phyloP scores from a whole-genome alignment of 2,888 invertebrate genomes.

The Trisateles emortualis region DNA sequence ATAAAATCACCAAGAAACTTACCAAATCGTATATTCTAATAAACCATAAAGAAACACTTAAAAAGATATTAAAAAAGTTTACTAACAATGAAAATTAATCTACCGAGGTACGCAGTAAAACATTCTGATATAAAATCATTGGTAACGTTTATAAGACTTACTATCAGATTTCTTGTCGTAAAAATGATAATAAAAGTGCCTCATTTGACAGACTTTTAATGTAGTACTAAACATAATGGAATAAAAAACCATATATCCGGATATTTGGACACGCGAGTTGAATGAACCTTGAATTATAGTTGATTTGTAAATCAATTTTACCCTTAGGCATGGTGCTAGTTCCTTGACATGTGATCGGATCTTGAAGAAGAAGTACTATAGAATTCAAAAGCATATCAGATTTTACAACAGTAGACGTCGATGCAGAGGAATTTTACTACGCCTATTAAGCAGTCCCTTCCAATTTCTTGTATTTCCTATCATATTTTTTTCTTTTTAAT shows the following conservation, averaged over 20 bases:
- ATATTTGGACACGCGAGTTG: constrained; percentile 48
- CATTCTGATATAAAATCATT: constrained; percentile 62
- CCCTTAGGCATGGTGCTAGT: background rate
- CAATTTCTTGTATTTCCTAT: no score
- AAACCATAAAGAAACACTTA: constrained; percentile 40
- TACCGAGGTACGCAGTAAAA: constrained; percentile 57
- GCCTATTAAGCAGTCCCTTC: no score
- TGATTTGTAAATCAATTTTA: background rate
- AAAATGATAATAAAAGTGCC: constrained; percentile 58
- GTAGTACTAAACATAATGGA: constrained; percentile 64
- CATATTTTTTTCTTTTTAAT: no score
- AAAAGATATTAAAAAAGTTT: constrained; percentile 44
- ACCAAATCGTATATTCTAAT: constrained; percentile 18
- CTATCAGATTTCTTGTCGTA: constrained; percentile 81
- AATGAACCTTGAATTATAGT: constrained; percentile 14
- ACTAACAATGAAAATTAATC: constrained; percentile 73
- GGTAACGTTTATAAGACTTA: constrained; percentile 70
- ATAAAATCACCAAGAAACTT: constrained; percentile 7
- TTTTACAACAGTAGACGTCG: no score
- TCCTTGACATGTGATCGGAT: no score
- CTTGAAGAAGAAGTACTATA: no score
- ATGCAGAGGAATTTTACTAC: no score
- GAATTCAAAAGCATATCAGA: no score
- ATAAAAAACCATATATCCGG: constrained; percentile 62
- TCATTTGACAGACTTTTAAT: constrained; percentile 76